These are phyloP conservation scores for Medauroidea extradentata DNA, from an alignment of 1,140 invertebrate genomes.

Conservation along the genomic window DNA sequence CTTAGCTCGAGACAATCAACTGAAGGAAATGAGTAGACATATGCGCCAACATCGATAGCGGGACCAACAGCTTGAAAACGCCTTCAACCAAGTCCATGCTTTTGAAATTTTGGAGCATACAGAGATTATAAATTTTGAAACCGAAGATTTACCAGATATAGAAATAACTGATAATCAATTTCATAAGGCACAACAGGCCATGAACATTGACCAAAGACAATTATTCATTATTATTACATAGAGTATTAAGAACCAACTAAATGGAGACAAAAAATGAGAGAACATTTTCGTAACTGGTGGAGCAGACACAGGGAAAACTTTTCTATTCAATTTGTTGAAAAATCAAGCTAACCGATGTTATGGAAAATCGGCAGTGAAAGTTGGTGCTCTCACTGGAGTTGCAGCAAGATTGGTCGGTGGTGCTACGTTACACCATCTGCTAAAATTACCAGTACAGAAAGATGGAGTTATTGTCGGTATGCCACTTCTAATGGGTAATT, in stretches of 20 bases:
- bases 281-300: conserved; percentile 26
- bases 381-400: conserved; percentile 34
- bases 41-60: conserved; percentile 22
- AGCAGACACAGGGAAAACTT: conserved; percentile 32
- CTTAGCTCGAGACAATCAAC: conserved; percentile 24
- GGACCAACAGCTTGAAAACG: conserved; percentile 32
- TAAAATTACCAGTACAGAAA: conserved; percentile 39
- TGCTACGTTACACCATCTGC: conserved; percentile 27
- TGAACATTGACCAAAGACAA: conserved; percentile 20
- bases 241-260: conserved; percentile 24
- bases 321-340: conserved; percentile 33
- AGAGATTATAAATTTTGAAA: conserved; percentile 14
- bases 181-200: conserved; percentile 10
- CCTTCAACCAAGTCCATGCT: conserved; percentile 32
- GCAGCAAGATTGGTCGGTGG: conserved; percentile 32
- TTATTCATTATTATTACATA: conserved; percentile 20
- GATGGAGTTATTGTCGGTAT: conserved; percentile 31
- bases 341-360: conserved; percentile 34
- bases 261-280: conserved; percentile 16
- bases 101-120: conserved; percentile 30
- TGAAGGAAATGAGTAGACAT: conserved; percentile 29
- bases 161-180: conserved; percentile 22
- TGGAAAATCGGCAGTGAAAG: conserved; percentile 34
- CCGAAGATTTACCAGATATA: conserved; percentile 15
- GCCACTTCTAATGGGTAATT: conserved; percentile 35